A percentile compares a stretch with the other conserved stretches of the same genome.
phyloP scores from a whole-genome alignment of 1,140 invertebrate genomes.

The Dreissena polymorpha region DNA sequence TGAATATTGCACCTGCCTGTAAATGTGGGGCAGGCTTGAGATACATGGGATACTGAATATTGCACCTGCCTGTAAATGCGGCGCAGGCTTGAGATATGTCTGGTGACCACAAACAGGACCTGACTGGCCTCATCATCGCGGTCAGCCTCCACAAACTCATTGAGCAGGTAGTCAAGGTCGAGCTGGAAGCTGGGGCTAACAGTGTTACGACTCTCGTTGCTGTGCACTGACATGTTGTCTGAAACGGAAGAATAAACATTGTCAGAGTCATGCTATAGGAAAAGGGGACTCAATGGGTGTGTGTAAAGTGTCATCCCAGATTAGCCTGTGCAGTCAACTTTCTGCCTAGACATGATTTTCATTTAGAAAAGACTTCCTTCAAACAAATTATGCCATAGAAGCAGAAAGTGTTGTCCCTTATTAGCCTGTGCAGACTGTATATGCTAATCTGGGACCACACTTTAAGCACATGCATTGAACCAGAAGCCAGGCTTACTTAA shows the following conservation, averaged over 20 bases:
- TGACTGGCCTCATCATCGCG: conserved; percentile 76
- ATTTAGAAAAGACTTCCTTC: too few relatives aligned
- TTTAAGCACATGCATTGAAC: too few relatives aligned
- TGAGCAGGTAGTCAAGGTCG: conserved; percentile 73
- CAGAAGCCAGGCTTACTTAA: too few relatives aligned
- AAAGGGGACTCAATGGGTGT: too few relatives aligned
- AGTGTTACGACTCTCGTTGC: conserved; percentile 77
- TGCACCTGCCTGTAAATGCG: conserved; percentile 69
- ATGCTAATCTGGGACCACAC: too few relatives aligned
- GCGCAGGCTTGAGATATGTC: conserved; percentile 74
- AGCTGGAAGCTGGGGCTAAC: conserved; percentile 77
- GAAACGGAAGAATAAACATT: conserved; percentile 28
- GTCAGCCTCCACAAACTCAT: conserved; percentile 70
- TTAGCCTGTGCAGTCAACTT: too few relatives aligned
- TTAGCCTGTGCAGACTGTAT: too few relatives aligned
- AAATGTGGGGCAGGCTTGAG: conserved; percentile 74
- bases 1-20: conserved; percentile 50
- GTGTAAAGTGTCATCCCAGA: too few relatives aligned
- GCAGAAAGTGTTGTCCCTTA: too few relatives aligned
- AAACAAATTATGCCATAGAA: too few relatives aligned
- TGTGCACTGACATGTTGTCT: conserved; percentile 77
- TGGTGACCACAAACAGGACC: conserved; percentile 75
- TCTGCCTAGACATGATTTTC: too few relatives aligned
- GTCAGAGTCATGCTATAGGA: too few relatives aligned
- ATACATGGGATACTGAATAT: conserved; percentile 41